These are phyloP conservation scores for Allobates femoralis DNA, from an alignment of 2,797 vertebrate species.

Conservation along the genomic window DNA sequence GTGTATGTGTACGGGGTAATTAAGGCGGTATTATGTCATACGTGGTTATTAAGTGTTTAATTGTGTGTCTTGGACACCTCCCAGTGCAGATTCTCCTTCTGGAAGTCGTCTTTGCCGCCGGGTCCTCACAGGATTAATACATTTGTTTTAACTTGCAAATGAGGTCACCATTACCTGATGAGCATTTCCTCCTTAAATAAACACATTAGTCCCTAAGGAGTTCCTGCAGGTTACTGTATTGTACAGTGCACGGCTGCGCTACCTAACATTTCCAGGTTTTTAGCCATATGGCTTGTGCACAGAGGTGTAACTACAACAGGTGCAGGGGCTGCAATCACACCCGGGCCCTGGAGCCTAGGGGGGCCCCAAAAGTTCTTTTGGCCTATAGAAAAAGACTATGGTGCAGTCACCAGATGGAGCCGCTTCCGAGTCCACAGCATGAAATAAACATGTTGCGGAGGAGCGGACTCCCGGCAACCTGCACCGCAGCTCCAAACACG, in stretches of 20 bases:
- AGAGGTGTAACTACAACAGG: no score
- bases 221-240: not conserved
- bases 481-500: no score
- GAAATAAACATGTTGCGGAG: no score
- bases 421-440: no score
- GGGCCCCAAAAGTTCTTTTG: no score
- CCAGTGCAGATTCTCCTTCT: not conserved
- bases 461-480: no score
- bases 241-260: not conserved
- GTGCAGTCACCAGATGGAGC: no score
- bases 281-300: no score
- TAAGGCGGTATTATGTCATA: not conserved
- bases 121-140: not conserved
- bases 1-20: not conserved
- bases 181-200: constrained; percentile 12
- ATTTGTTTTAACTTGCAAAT: not conserved
- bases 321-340: no score
- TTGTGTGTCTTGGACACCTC: constrained; percentile 1
- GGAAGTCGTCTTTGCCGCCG: not conserved
- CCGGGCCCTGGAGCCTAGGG: no score
- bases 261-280: no score
- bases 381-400: no score
- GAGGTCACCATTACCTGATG: not conserved
- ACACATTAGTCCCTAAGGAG: not conserved
- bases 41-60: not conserved